These are phyloP conservation scores for Simalia tracyae DNA, from an alignment of 2,797 vertebrate species.

Conservation along the genomic window DNA sequence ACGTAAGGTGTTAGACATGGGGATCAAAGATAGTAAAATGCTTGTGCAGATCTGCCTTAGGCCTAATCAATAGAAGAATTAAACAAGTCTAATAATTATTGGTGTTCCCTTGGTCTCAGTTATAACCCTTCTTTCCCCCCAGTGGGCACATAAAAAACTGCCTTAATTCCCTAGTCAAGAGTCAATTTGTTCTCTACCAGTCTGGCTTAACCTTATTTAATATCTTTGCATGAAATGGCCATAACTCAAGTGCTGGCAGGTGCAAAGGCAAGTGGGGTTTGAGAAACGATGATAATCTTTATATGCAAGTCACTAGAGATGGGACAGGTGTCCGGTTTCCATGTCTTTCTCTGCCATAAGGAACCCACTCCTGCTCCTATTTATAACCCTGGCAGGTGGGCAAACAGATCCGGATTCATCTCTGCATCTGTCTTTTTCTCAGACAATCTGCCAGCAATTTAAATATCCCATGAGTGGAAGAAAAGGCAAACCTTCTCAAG, in stretches of 20 bases:
- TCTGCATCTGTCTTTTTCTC: constrained; percentile 18
- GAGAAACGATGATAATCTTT: constrained; percentile 56
- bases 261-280: constrained; percentile 53
- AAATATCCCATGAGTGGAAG: not conserved
- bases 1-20: not conserved
- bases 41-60: not conserved
- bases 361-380: constrained; percentile 38
- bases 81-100: constrained; percentile 4
- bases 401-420: constrained; percentile 43
- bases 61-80: not conserved
- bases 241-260: constrained; percentile 70
- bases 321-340: constrained; percentile 64
- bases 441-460: constrained; percentile 4
- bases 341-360: constrained; percentile 48
- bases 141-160: constrained; percentile 36
- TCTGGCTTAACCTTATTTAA: constrained; percentile 62
- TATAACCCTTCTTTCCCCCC: constrained; percentile 30
- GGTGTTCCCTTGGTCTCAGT: constrained; percentile 30
- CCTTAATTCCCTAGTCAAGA: constrained; percentile 26
- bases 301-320: constrained; percentile 47
- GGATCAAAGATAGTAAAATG: not conserved
- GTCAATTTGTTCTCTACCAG: constrained; percentile 55
- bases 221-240: constrained; percentile 52
- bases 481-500: not conserved
- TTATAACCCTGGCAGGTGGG: constrained; percentile 49